phyloP scores from a whole-genome alignment of 1,140 invertebrate species.

The Plectrocnemia conspersa region DNA sequence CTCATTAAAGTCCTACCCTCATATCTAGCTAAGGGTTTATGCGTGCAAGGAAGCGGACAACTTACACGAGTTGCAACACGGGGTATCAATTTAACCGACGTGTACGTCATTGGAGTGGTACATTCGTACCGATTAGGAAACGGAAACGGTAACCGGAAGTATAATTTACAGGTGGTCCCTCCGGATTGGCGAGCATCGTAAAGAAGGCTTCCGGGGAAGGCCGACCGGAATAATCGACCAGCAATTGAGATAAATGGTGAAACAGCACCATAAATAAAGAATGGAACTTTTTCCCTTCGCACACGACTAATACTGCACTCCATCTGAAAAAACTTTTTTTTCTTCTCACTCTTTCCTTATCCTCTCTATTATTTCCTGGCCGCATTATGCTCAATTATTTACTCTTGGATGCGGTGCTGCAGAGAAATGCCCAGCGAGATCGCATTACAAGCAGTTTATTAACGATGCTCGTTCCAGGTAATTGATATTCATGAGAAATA shows the following conservation, averaged over 20 bases:
- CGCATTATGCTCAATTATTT: constrained; percentile 29
- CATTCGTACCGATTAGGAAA: too few relatives aligned
- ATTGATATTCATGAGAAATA: constrained; percentile 4
- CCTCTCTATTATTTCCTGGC: constrained; percentile 23
- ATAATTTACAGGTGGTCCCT: too few relatives aligned
- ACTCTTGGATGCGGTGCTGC: constrained; percentile 6
- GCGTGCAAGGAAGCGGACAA: too few relatives aligned
- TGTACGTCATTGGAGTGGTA: too few relatives aligned
- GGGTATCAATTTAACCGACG: too few relatives aligned
- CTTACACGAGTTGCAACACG: too few relatives aligned
- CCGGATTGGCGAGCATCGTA: too few relatives aligned
- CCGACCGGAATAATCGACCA: constrained; percentile 24
- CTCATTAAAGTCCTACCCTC: too few relatives aligned
- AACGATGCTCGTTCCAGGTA: constrained; percentile 2
- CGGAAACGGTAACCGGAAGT: too few relatives aligned
- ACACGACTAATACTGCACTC: constrained; percentile 21
- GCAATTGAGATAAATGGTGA: constrained; percentile 30
- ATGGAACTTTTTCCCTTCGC: constrained; percentile 12
- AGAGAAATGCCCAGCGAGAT: constrained; percentile 10
- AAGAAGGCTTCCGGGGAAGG: neutral
- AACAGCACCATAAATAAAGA: constrained; percentile 23
- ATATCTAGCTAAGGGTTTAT: too few relatives aligned
- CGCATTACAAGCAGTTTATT: constrained; percentile 16
- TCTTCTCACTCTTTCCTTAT: too few relatives aligned
- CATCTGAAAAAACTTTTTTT: constrained; percentile 20